Evolutionary conservation across 2,797 vertebrate genomes (phyloP), one percentile per base, ranked within the genome.

Genomic region (Lateolabrax maculatus): DNA sequence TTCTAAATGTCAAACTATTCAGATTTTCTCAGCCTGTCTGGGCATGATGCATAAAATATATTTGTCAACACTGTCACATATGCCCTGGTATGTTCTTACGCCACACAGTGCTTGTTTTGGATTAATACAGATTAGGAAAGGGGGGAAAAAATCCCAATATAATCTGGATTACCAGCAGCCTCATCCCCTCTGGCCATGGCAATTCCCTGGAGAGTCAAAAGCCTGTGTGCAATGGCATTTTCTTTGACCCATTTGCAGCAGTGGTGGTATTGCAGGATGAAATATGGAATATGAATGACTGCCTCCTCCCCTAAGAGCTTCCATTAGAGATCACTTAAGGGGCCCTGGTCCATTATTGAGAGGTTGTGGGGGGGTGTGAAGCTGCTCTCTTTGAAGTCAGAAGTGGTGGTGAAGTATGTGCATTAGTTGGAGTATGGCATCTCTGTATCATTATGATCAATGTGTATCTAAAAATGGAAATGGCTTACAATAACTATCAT

Each of bases 311-410:
- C 31, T 87, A 92, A 91, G 87, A 91, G 91, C 89, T 75, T 93
- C 93, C 91, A 93, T 93, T 93, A 92, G 91, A 80, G 87, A 93
- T 92, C 92, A 94, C 91, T 94, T 93, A 92, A 92, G 91, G 85
- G 91, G 85, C 87, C 53, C 70, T 57, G 83, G 90, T 88, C 91
- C 92, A 93, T 93, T 92, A 91, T 85, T 83, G 84, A 91, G 88
- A 89, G 89, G 79, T 83, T 86, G 87, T 75, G 77, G 74, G 75
- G 46, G 84, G 77, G 89, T 88, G 90, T 89, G 88, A 91, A 90
- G 71, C 70, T 61, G 75, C 84, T 65, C 74, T 87, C 81, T 89
- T 75, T 80, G 72, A 89, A 88, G 67, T 83, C 81, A 56, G 49
- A 79, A 89, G 89, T 72, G 83, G 51, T 49, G 64, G 66, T 81